Evolutionary conservation across 1,140 invertebrate species (phyloP).

Genomic region (Anastatus disparis): DNA sequence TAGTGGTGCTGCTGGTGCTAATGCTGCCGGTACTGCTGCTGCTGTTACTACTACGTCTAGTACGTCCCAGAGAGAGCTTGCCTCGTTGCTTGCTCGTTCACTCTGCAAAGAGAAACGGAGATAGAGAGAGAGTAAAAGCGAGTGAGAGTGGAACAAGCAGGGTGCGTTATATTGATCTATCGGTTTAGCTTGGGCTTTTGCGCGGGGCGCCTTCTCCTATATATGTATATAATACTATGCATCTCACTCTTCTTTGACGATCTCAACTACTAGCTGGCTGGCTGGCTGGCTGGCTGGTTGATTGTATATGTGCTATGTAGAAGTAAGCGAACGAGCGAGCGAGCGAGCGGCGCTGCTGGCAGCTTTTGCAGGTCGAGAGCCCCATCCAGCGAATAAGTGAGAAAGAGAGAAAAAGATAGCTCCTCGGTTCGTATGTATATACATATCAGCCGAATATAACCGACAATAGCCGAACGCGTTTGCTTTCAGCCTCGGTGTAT

Average conservation of each 20-base stretch:
- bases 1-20: too few relatives aligned
- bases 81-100: too few relatives aligned
- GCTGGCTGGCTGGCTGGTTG: too few relatives aligned
- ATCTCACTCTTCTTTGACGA: too few relatives aligned
- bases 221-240: too few relatives aligned
- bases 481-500: too few relatives aligned
- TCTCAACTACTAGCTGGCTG: too few relatives aligned
- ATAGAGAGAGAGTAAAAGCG: background rate
- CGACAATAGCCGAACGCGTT: too few relatives aligned
- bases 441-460: background rate
- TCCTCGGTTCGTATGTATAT: background rate
- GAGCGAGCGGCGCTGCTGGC: background rate
- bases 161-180: constrained; percentile 33
- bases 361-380: background rate
- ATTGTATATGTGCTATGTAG: too few relatives aligned
- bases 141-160: background rate
- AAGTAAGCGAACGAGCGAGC: background rate
- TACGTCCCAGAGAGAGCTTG: background rate
- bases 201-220: constrained; percentile 18
- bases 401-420: too few relatives aligned
- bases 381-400: background rate
- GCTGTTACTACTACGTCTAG: background rate
- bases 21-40: too few relatives aligned
- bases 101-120: too few relatives aligned
- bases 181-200: constrained; percentile 6